Evolutionary conservation across 2,113 vertebrate species (phyloP).

Genomic region (Cyprinodon variegatus): DNA sequence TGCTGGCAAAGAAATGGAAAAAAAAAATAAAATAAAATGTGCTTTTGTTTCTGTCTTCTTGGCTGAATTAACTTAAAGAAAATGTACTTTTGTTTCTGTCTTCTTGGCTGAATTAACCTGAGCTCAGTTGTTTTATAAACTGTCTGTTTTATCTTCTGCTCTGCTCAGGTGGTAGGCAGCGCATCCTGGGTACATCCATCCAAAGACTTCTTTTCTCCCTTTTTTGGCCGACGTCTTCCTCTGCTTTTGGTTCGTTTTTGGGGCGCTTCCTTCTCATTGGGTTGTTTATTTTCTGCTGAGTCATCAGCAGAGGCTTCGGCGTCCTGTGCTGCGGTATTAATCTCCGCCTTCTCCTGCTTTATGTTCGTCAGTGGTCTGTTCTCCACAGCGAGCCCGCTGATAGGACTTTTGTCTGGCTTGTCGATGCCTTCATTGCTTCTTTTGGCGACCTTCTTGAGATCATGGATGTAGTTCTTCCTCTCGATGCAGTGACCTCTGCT

Average conservation of each 20-base stretch:
- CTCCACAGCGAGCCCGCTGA: not conserved
- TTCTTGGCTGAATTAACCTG: not conserved
- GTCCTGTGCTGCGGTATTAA: not conserved
- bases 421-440: conserved; percentile 22
- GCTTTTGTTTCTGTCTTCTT: not conserved
- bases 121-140: not conserved
- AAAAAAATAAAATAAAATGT: too few species aligned
- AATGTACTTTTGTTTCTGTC: not conserved
- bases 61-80: not conserved
- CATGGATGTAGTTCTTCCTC: conserved; percentile 21
- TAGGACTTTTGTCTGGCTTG: not conserved
- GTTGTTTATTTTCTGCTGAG: not conserved
- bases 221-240: not conserved
- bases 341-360: not conserved
- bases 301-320: not conserved
- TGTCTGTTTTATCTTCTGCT: too few species aligned
- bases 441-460: conserved; percentile 14
- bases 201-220: not conserved
- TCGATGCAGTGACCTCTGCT: conserved; percentile 28
- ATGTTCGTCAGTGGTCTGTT: not conserved
- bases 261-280: not conserved
- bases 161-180: too few species aligned
- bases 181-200: not conserved
- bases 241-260: not conserved
- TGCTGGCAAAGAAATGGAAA: too few species aligned